Percentiles rank a stretch among this genome's conserved stretches.
phyloP scores from a whole-genome alignment of 1,140 invertebrate species.

The Trissolcus basalis region DNA sequence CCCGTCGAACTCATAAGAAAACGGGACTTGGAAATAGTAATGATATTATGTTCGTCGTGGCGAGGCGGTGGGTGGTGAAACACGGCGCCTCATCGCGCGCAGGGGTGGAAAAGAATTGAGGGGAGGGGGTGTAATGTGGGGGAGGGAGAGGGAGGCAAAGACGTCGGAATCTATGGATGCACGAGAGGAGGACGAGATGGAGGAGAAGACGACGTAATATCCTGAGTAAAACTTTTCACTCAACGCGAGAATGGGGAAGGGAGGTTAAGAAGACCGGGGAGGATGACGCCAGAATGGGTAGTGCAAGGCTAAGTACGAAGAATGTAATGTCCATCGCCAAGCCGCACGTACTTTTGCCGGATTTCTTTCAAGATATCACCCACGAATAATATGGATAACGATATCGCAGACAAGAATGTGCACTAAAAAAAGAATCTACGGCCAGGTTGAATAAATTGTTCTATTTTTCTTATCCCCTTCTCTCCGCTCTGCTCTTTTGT shows the following conservation, averaged over 20 bases:
- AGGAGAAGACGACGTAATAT: slow-evolving; percentile 71
- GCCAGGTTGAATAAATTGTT: slow-evolving; percentile 55
- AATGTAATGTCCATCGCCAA: slow-evolving; percentile 61
- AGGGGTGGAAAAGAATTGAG: slow-evolving; percentile 26
- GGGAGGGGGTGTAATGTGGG: slow-evolving; percentile 10
- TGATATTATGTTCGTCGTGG: slow-evolving; percentile 70
- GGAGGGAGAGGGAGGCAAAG: slow-evolving; percentile 19
- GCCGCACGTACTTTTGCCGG: slow-evolving; percentile 61
- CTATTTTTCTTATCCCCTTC: slow-evolving; percentile 29
- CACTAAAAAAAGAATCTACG: slow-evolving; percentile 59
- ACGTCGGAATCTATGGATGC: slow-evolving; percentile 39
- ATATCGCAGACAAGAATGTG: slow-evolving; percentile 59
- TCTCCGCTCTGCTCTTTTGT: slow-evolving; percentile 18
- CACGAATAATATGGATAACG: slow-evolving; percentile 62
- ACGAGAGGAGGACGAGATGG: slow-evolving; percentile 43
- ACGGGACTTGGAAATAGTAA: slow-evolving; percentile 74
- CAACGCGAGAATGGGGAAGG: slow-evolving; percentile 68
- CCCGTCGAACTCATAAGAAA: slow-evolving; percentile 72
- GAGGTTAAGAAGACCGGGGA: slow-evolving; percentile 41
- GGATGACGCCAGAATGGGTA: slow-evolving; percentile 56
- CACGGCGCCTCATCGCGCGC: slow-evolving; percentile 14
- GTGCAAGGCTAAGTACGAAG: slow-evolving; percentile 59
- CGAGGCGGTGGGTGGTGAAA: slow-evolving; percentile 17
- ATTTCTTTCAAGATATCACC: slow-evolving; percentile 61
- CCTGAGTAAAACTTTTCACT: slow-evolving; percentile 76